A percentile compares a stretch with the other conserved stretches of the same genome.
These are phyloP conservation scores for Pitta sordida DNA, from an alignment of 2,113 vertebrate genomes.

Conservation along the genomic window DNA sequence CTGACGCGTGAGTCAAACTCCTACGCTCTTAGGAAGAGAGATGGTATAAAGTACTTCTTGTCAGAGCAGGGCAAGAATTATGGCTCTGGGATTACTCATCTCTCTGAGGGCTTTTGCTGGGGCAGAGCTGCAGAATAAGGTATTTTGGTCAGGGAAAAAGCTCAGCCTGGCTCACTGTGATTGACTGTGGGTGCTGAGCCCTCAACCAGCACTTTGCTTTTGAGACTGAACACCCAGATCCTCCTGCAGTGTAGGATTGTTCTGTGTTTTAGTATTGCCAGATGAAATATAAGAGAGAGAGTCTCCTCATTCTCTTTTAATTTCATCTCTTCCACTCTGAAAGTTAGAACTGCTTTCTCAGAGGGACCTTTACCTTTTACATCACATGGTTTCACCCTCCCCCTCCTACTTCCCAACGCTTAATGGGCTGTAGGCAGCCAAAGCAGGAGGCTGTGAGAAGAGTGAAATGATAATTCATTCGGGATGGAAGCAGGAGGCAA, in stretches of 20 bases:
- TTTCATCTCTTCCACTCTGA: slow-evolving; percentile 31
- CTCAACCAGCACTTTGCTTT: rapidly evolving
- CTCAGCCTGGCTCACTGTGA: background rate
- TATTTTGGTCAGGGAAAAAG: background rate
- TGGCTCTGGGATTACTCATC: background rate
- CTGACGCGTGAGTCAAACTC: background rate
- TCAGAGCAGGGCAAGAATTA: background rate
- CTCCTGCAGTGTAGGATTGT: background rate
- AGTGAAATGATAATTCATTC: slow-evolving; percentile 69
- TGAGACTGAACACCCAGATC: background rate
- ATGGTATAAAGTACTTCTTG: background rate
- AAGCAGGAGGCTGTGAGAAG: background rate
- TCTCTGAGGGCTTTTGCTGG: background rate
- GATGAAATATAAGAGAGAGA: background rate
- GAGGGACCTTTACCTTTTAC: slow-evolving; percentile 55
- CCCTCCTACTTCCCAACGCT: background rate
- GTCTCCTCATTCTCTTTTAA: background rate
- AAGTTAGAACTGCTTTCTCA: slow-evolving; percentile 60
- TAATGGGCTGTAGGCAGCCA: slow-evolving; percentile 57
- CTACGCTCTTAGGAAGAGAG: background rate
- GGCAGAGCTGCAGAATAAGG: background rate
- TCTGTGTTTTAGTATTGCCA: background rate
- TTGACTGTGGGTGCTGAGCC: background rate
- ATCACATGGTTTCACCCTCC: slow-evolving; percentile 1
- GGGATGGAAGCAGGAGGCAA: slow-evolving; percentile 59